Evolutionary conservation across 1,140 invertebrate genomes (phyloP).

Genomic region (Wiebesia pumilae): DNA sequence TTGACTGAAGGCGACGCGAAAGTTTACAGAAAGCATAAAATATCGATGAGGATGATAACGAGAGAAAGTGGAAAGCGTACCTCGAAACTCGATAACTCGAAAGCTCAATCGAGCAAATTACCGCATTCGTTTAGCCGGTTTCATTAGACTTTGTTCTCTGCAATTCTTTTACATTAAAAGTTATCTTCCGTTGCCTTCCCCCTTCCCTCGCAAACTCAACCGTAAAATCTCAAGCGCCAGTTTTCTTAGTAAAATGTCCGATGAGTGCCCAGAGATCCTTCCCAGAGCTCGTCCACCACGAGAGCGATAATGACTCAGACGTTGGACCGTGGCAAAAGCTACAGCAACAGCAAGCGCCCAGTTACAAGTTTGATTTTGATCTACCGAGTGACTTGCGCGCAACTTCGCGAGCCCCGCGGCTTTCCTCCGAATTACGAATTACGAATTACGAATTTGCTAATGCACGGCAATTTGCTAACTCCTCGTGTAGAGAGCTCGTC

Average conservation of each 20-base stretch:
- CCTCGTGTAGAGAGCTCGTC: constrained; percentile 2
- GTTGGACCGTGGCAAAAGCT: neutral
- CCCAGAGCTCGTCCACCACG: neutral
- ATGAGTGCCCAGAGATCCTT: neutral
- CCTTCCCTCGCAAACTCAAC: no score
- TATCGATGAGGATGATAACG: no score
- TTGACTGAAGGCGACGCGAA: no score
- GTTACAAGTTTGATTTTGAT: constrained; percentile 28
- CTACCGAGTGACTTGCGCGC: constrained; percentile 10
- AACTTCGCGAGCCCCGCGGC: constrained; percentile 18
- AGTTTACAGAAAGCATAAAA: no score
- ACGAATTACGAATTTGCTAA: constrained; percentile 43
- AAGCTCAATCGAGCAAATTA: no score
- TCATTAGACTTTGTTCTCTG: no score
- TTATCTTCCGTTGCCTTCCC: no score
- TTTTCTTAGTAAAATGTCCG: neutral
- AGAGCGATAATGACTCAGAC: neutral
- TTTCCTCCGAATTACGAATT: constrained; percentile 36
- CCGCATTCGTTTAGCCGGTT: no score
- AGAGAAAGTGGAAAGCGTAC: no score
- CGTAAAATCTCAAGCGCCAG: neutral
- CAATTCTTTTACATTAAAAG: no score
- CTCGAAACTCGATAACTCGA: no score
- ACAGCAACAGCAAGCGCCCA: neutral
- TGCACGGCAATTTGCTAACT: constrained; percentile 4